Conservation (phyloP, 2,797 vertebrate species). For the Poecilia velifera region DNA sequence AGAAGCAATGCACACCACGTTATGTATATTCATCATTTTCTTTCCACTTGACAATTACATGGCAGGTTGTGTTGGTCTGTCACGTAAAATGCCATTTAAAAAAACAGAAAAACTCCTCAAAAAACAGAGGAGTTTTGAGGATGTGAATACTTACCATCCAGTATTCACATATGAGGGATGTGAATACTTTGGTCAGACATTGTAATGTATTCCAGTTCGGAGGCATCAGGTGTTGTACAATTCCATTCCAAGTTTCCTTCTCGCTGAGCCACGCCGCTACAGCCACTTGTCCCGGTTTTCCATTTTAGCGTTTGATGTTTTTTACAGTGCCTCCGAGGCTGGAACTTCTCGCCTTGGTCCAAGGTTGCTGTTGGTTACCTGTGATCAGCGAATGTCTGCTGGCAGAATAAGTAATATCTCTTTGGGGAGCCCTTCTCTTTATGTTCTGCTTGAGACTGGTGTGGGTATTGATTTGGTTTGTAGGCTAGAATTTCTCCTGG, state of each 20-base stretch:
- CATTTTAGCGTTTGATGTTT: conserved; percentile 65
- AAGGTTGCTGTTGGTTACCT: conserved; percentile 80
- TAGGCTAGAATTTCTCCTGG: conserved; percentile 80
- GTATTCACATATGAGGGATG: background rate
- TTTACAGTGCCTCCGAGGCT: conserved; percentile 60
- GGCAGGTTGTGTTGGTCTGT: background rate
- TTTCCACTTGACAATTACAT: background rate
- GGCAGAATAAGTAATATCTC: conserved; percentile 81
- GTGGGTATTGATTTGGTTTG: conserved; percentile 82
- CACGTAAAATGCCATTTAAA: background rate
- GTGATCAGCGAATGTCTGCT: conserved; percentile 74
- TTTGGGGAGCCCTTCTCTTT: conserved; percentile 80
- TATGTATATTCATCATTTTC: background rate
- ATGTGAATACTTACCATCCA: too few species aligned
- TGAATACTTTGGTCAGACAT: background rate
- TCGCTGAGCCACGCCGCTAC: conserved; percentile 2
- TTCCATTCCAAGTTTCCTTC: background rate
- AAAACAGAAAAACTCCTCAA: too few species aligned
- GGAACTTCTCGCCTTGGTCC: conserved; percentile 61
- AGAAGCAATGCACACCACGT: background rate
- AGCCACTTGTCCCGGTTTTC: conserved; percentile 31
- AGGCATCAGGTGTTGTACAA: background rate
- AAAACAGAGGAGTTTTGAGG: too few species aligned
- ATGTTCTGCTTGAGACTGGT: conserved; percentile 71
- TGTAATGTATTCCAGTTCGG: background rate